Conservation (phyloP, 2,797 vertebrate species). For the Sebastes matsubarae region DNA sequence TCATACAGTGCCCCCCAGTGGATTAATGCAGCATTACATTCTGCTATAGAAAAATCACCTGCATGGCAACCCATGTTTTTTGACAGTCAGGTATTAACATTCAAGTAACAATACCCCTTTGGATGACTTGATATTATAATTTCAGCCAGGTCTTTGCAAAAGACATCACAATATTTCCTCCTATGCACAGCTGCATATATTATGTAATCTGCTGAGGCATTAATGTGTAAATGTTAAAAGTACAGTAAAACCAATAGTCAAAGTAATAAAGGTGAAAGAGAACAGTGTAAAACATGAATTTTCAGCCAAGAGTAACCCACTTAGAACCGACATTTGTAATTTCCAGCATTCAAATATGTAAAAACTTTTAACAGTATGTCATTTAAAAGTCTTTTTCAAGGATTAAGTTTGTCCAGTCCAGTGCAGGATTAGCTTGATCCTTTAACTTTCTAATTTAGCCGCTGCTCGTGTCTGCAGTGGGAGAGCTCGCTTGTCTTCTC, state of each 20-base stretch:
- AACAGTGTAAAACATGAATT: constrained; percentile 33
- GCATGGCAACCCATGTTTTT: neutral
- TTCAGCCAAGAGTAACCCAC: constrained; percentile 3
- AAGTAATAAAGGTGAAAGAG: constrained; percentile 10
- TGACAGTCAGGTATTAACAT: constrained; percentile 15
- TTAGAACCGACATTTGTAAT: constrained; percentile 14
- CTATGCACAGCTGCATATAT: constrained; percentile 57
- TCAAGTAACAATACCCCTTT: constrained; percentile 4
- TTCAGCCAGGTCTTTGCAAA: constrained; percentile 44
- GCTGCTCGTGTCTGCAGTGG: neutral
- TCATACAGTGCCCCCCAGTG: constrained; percentile 48
- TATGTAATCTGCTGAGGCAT: constrained; percentile 30
- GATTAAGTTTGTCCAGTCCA: neutral
- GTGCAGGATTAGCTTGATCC: constrained; percentile 1
- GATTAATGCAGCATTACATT: constrained; percentile 35
- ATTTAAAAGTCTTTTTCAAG: constrained; percentile 20
- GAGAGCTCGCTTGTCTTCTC: neutral
- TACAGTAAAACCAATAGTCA: constrained; percentile 10
- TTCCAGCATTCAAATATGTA: constrained; percentile 48
- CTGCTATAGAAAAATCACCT: neutral
- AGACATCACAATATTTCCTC: constrained; percentile 40
- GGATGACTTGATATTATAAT: neutral
- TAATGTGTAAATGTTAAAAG: constrained; percentile 17
- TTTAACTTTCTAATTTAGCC: neutral
- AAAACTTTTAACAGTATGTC: neutral